These are phyloP conservation scores for Cairina moschata DNA, from an alignment of 2,113 vertebrate genomes.

Conservation along the genomic window DNA sequence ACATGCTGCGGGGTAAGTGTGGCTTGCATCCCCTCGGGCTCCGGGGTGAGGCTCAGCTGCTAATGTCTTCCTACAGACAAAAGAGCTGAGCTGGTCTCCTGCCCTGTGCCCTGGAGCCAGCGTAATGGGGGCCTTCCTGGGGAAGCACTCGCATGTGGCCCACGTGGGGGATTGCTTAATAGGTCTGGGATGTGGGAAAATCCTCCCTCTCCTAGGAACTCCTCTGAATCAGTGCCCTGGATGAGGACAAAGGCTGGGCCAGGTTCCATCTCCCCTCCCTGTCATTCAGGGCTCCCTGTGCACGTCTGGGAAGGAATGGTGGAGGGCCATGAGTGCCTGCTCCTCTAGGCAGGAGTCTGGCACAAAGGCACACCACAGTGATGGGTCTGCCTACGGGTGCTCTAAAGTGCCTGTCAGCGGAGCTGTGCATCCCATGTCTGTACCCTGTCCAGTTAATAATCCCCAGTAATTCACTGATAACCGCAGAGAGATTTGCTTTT, in stretches of 20 bases:
- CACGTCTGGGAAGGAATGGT: fast-evolving
- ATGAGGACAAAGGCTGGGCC: neutral
- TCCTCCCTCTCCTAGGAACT: neutral
- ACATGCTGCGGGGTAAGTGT: slow-evolving; percentile 92
- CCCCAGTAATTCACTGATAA: no score
- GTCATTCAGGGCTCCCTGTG: neutral
- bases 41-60: neutral
- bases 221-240: neutral
- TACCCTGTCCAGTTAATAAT: neutral
- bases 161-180: neutral
- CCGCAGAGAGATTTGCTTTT: neutral
- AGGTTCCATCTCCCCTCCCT: neutral
- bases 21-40: fast-evolving
- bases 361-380: neutral
- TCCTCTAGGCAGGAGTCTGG: neutral
- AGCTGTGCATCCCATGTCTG: neutral
- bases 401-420: neutral
- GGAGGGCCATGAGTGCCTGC: neutral
- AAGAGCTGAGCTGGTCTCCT: neutral
- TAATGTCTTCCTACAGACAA: neutral
- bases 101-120: neutral
- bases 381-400: neutral
- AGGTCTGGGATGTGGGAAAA: neutral
- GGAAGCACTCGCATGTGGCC: neutral
- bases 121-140: fast-evolving